Conservation (phyloP, 2,113 vertebrate species). For the Diadophis punctatus region DNA sequence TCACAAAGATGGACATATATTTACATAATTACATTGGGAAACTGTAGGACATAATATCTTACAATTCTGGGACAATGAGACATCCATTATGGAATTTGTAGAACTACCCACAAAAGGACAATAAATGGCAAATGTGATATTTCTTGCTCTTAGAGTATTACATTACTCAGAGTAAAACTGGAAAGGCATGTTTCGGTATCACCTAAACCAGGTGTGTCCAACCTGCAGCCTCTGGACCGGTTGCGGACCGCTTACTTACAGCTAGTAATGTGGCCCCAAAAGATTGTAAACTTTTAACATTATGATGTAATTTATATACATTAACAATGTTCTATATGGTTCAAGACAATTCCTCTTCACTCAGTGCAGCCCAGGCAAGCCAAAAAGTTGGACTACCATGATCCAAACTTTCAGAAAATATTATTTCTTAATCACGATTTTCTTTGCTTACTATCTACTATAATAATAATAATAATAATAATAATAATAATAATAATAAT, state of each 20-base stretch:
- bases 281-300: no score
- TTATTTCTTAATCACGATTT: neutral
- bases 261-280: neutral
- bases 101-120: neutral
- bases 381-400: no score
- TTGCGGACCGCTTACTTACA: no score
- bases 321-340: no score
- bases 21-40: neutral
- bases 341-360: no score
- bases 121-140: neutral
- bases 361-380: no score
- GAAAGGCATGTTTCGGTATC: neutral
- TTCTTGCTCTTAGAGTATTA: neutral
- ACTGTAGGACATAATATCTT: neutral
- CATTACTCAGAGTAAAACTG: neutral
- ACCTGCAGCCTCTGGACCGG: neutral
- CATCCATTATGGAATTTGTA: neutral
- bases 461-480: neutral
- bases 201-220: neutral
- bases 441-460: neutral
- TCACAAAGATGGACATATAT: neutral
- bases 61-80: neutral
- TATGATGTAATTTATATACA: no score
- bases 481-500: no score
- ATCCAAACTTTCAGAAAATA: neutral